Conservation (phyloP, 1,140 invertebrate genomes). For the Ceratitis capitata region DNA sequence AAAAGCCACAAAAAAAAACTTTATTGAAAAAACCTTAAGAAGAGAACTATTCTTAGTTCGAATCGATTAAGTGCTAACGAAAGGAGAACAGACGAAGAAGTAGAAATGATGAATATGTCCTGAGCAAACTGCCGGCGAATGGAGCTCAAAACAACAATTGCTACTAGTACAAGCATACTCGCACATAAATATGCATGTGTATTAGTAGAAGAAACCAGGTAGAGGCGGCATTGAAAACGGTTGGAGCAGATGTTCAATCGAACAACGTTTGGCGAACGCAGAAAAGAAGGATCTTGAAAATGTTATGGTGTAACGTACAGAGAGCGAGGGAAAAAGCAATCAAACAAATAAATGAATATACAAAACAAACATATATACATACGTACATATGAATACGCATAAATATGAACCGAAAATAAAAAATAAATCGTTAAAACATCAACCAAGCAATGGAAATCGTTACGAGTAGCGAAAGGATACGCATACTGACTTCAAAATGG, state of each 20-base stretch:
- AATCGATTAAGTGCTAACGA: neutral
- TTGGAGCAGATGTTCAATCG: conserved; percentile 23
- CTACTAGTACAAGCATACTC: neutral
- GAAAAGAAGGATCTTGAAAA: neutral
- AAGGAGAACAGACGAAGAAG: neutral
- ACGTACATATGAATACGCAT: neutral
- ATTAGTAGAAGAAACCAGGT: neutral
- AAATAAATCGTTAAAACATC: too few species aligned
- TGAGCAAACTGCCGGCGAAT: neutral
- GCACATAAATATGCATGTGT: neutral
- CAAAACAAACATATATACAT: neutral
- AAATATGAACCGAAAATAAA: neutral
- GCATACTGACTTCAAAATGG: neutral
- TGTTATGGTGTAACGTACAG: neutral
- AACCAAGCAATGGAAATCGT: neutral
- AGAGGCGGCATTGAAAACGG: neutral
- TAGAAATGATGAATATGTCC: conserved; percentile 8
- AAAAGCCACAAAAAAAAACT: neutral
- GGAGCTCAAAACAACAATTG: neutral
- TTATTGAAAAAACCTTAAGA: neutral
- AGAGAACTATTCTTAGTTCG: too few species aligned
- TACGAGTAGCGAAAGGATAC: conserved; percentile 1
- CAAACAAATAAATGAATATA: neutral
- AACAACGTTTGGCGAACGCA: neutral
- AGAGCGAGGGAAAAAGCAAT: too few species aligned